phyloP scores from a whole-genome alignment of 2,113 vertebrate species.

The Tenebrosternarchus preto region DNA sequence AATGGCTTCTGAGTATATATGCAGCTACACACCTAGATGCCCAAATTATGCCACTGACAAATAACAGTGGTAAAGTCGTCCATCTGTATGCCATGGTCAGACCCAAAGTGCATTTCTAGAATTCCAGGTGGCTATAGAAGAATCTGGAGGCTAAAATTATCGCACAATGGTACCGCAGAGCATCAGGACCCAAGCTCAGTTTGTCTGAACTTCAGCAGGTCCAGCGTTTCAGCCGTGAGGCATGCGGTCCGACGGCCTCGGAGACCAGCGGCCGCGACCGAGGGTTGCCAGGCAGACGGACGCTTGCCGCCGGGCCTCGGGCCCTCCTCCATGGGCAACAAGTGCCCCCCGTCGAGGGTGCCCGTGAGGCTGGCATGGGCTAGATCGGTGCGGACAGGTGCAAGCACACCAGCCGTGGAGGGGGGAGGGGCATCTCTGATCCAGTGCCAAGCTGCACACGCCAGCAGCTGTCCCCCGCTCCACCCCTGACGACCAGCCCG shows the following conservation, averaged over 20 bases:
- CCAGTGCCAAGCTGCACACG: slow-evolving; percentile 50
- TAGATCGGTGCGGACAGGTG: slow-evolving; percentile 71
- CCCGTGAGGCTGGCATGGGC: not conserved
- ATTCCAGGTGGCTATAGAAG: no score
- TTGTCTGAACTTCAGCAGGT: no score
- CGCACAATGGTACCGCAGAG: not conserved
- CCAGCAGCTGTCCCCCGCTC: not conserved
- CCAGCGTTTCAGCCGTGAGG: no score
- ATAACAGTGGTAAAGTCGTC: no score
- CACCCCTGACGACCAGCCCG: no score
- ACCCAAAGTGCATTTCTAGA: not conserved
- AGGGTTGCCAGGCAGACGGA: no score
- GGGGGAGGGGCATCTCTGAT: slow-evolving; percentile 45
- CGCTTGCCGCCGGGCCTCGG: no score
- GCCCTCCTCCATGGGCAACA: no score
- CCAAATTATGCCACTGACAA: not conserved
- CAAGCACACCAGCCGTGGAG: slow-evolving; percentile 38
- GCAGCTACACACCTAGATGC: not conserved
- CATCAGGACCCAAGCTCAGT: not conserved
- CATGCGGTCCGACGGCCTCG: no score
- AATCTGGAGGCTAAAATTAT: no score
- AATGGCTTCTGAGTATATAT: not conserved
- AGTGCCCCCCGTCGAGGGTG: no score
- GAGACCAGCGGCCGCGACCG: not conserved
- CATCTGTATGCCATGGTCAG: not conserved